A percentile compares a stretch with the other conserved stretches of the same genome.
Evolutionary conservation across 37 sponge, comb jelly and placozoan genomes (phyloP).

Genomic region (Haliclona indistincta): DNA sequence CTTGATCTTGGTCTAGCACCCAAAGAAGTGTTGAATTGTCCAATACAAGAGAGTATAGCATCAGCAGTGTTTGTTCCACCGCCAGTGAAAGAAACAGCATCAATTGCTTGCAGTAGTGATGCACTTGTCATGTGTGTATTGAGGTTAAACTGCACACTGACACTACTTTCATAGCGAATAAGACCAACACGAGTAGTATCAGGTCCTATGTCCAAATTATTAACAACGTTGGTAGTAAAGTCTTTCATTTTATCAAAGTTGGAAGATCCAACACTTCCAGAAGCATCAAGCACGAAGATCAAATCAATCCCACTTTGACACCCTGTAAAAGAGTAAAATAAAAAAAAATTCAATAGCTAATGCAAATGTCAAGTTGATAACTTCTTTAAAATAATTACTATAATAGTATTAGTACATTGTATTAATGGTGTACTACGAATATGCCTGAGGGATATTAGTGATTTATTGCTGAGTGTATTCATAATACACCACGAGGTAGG

Average conservation of each 20-base stretch:
- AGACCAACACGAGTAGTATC: background rate
- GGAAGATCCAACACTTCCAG: conserved; percentile 4
- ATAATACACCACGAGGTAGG: too few relatives aligned
- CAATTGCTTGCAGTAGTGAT: conserved; percentile 17
- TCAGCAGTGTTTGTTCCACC: conserved; percentile 5
- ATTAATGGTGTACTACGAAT: too few relatives aligned
- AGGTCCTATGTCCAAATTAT: background rate
- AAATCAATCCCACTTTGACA: conserved; percentile 10
- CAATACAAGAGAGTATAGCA: too few relatives aligned
- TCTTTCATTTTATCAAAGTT: background rate
- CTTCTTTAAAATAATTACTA: too few relatives aligned
- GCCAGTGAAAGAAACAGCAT: background rate
- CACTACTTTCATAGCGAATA: background rate
- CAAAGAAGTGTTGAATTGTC: too few relatives aligned
- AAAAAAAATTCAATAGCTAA: too few relatives aligned
- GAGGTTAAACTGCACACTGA: background rate
- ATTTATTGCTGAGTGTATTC: too few relatives aligned
- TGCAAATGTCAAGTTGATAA: too few relatives aligned
- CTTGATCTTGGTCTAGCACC: too few relatives aligned
- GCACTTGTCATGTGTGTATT: background rate
- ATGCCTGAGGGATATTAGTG: too few relatives aligned
- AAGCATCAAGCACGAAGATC: conserved; percentile 17
- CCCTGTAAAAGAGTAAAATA: too few relatives aligned
- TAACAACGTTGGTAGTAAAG: background rate
- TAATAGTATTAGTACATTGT: too few relatives aligned